Conservation (phyloP, 2,888 invertebrate species). For the Parascotia fuliginaria region DNA sequence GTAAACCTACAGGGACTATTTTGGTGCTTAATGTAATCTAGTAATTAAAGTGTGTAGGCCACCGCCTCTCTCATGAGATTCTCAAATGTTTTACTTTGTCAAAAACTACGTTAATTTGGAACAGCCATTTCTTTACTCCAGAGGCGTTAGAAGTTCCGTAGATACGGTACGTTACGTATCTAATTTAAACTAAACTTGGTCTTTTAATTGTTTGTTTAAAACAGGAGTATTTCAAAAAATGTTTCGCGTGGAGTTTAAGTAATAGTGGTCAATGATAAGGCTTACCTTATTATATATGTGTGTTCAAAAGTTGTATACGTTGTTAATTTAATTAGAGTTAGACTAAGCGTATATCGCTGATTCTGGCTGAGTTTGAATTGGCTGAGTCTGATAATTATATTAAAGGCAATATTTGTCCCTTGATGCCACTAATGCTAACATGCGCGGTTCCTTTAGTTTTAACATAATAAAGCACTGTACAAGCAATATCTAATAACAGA, state of each 20-base stretch:
- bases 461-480: neutral
- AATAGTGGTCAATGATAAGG: too few relatives aligned
- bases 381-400: too few relatives aligned
- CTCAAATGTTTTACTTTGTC: slow-evolving; percentile 7
- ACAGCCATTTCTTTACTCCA: neutral
- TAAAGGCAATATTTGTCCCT: too few relatives aligned
- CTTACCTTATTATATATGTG: too few relatives aligned
- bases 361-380: too few relatives aligned
- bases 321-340: too few relatives aligned
- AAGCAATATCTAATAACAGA: neutral
- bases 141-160: neutral
- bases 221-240: neutral
- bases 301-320: too few relatives aligned
- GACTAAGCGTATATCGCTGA: too few relatives aligned
- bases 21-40: neutral
- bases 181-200: neutral
- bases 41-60: slow-evolving; percentile 8
- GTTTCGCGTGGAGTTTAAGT: too few relatives aligned
- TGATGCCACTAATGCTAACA: too few relatives aligned
- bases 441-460: too few relatives aligned
- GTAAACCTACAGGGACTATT: too few relatives aligned
- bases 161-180: neutral
- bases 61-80: slow-evolving; percentile 5
- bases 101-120: slow-evolving; percentile 8
- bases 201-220: neutral